Evolutionary conservation across 2,113 vertebrate species (phyloP).

Genomic region (Rhabdornis inornatus): DNA sequence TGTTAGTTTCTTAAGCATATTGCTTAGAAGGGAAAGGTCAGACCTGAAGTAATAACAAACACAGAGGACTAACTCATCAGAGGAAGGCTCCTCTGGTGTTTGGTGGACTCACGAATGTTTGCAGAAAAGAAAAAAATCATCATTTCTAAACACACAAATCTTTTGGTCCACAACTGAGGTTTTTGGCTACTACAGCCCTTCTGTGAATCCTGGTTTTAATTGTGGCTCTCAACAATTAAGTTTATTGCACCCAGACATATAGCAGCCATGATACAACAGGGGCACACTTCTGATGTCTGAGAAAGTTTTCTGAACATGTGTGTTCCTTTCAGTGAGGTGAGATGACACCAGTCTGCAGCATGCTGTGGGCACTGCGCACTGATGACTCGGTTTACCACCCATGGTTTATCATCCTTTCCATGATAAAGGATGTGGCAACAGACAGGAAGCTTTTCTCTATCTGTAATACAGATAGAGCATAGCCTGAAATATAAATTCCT

Average conservation of each 20-base stretch:
- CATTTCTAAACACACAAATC: accelerated
- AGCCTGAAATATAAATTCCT: not conserved
- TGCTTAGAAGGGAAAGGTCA: not conserved
- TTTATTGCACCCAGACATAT: not conserved
- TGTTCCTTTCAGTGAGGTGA: not conserved
- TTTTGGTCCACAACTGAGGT: not conserved
- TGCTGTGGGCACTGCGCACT: not conserved
- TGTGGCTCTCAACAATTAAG: not conserved
- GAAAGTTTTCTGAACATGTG: not conserved
- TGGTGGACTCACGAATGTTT: not conserved
- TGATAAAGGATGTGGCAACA: conserved; percentile 10
- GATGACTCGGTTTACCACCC: conserved; percentile 2
- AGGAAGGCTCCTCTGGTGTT: not conserved
- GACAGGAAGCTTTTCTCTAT: not conserved
- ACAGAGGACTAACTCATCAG: not conserved
- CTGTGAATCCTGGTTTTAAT: not conserved
- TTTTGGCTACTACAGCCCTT: not conserved
- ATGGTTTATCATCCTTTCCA: not conserved
- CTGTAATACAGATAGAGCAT: not conserved
- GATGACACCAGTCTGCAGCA: not conserved
- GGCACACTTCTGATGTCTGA: not conserved
- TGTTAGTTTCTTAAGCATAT: not conserved
- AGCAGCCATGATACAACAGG: not conserved
- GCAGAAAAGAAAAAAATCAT: not conserved
- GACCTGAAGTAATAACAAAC: not conserved